These are phyloP conservation scores for Anser cygnoides DNA, from an alignment of 2,113 vertebrate species.

Conservation along the genomic window DNA sequence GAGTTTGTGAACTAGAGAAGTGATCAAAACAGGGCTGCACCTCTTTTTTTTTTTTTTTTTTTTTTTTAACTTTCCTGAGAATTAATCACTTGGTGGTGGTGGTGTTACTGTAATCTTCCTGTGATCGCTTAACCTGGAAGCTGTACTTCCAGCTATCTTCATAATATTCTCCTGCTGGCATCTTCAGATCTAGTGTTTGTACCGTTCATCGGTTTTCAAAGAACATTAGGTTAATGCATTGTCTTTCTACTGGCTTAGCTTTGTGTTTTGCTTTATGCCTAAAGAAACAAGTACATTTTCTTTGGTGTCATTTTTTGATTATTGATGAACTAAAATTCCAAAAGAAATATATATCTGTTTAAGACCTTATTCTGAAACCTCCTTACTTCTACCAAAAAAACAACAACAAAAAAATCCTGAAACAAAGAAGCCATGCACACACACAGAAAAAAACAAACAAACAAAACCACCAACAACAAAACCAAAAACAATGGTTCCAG, in stretches of 20 bases:
- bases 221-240: background rate
- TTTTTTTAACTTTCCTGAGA: background rate
- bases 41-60: slow-evolving; percentile 1
- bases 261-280: slow-evolving; percentile 44
- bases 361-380: background rate
- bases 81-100: slow-evolving; percentile 19
- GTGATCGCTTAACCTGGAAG: slow-evolving; percentile 43
- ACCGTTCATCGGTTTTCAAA: slow-evolving; percentile 21
- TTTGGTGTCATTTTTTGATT: slow-evolving; percentile 45
- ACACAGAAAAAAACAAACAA: too few species aligned
- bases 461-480: background rate
- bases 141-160: slow-evolving; percentile 21
- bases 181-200: slow-evolving; percentile 39
- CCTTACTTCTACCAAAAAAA: background rate
- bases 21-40: slow-evolving; percentile 33
- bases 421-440: too few species aligned
- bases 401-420: background rate
- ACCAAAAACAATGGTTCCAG: background rate
- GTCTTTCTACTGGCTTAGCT: background rate
- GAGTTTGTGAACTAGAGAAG: slow-evolving; percentile 18
- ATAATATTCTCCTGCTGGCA: slow-evolving; percentile 4
- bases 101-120: slow-evolving; percentile 22
- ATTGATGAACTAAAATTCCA: background rate
- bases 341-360: background rate
- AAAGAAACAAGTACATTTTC: slow-evolving; percentile 17